Conservation (phyloP, 1,140 invertebrate genomes). For the Mercenaria mercenaria region DNA sequence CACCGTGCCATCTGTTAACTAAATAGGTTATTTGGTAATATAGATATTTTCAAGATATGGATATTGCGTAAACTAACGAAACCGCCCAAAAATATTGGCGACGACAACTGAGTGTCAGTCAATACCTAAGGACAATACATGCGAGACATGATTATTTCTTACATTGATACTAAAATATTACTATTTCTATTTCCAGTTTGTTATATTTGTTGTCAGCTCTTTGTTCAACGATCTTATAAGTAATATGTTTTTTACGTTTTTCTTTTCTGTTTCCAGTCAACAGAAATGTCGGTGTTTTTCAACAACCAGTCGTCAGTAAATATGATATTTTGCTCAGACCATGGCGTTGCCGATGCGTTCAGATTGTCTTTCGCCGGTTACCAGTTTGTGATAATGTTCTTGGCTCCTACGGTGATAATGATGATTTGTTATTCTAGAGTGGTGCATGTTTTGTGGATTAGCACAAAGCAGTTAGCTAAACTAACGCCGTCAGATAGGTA, state of each 20-base stretch:
- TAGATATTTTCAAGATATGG: too few species aligned
- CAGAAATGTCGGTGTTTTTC: constrained; percentile 55
- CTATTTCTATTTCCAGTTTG: too few species aligned
- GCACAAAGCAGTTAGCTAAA: constrained; percentile 82
- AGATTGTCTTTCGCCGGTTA: constrained; percentile 84
- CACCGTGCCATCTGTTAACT: too few species aligned
- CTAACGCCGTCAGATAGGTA: constrained; percentile 63
- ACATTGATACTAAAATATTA: too few species aligned
- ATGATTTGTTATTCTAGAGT: constrained; percentile 86
- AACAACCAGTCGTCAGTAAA: constrained; percentile 54
- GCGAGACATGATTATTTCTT: too few species aligned
- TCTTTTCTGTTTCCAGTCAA: constrained; percentile 34
- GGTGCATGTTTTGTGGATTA: constrained; percentile 87
- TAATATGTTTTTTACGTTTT: not conserved
- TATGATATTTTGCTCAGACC: constrained; percentile 58
- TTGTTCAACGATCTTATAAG: too few species aligned
- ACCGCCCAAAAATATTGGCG: too few species aligned
- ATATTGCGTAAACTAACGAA: too few species aligned
- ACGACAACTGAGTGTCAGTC: too few species aligned
- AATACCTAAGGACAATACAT: too few species aligned
- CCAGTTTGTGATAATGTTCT: constrained; percentile 86
- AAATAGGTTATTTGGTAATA: too few species aligned
- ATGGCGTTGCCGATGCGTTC: constrained; percentile 52
- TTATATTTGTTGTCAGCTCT: too few species aligned
- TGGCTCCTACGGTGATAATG: constrained; percentile 86